Evolutionary conservation across 2,888 invertebrate genomes (phyloP).

Genomic region (Cosmorhoe ocellata): DNA sequence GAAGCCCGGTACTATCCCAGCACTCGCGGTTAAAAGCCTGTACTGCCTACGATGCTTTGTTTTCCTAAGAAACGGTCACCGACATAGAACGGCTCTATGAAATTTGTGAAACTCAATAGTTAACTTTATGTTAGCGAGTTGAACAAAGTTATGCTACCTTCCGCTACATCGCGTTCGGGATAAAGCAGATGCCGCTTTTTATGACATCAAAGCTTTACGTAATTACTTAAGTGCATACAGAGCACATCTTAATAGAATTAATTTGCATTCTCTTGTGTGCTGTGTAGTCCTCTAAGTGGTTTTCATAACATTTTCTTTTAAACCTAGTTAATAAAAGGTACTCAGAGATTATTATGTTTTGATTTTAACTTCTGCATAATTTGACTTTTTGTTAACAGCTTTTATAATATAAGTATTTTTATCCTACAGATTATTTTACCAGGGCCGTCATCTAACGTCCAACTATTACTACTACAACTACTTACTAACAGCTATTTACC

Average conservation of each 20-base stretch:
- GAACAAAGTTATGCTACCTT: too few species aligned
- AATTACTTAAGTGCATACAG: constrained; percentile 62
- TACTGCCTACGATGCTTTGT: constrained; percentile 32
- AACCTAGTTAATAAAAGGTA: constrained; percentile 2
- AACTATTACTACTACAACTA: too few species aligned
- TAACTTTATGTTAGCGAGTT: too few species aligned
- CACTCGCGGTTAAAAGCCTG: constrained; percentile 43
- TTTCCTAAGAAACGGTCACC: not conserved
- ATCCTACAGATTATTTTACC: too few species aligned
- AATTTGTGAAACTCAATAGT: too few species aligned
- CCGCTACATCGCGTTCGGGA: not conserved
- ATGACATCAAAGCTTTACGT: constrained; percentile 34
- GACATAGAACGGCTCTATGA: not conserved
- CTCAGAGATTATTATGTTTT: not conserved
- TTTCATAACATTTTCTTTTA: constrained; percentile 49
- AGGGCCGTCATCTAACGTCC: too few species aligned
- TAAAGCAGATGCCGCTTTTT: not conserved
- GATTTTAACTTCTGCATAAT: not conserved
- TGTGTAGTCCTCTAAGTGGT: constrained; percentile 61
- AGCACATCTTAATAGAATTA: constrained; percentile 68
- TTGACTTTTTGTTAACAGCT: not conserved
- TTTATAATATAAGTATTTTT: too few species aligned
- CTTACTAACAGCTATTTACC: too few species aligned
- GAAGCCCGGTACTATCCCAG: constrained; percentile 33
- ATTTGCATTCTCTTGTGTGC: constrained; percentile 68